Conservation (phyloP, 2,888 invertebrate species). For the Nasonovia ribisnigri region DNA sequence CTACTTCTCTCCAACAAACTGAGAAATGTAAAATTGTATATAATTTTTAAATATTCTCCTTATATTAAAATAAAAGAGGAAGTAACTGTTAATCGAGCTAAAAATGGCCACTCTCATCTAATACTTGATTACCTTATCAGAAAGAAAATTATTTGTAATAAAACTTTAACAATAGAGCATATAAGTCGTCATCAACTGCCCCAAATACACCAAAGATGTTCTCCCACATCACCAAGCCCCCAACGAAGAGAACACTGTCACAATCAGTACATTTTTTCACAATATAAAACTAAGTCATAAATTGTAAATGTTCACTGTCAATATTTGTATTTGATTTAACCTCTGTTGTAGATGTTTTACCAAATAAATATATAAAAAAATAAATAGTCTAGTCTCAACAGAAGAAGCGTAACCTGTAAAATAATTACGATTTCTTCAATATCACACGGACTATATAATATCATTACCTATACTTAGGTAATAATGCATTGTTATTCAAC, state of each 20-base stretch:
- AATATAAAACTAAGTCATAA: neutral
- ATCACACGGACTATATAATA: neutral
- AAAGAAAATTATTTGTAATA: neutral
- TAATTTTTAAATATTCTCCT: too few relatives aligned
- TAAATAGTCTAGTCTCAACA: neutral
- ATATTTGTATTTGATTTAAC: neutral
- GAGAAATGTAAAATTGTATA: too few relatives aligned
- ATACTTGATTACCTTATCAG: neutral
- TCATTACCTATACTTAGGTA: neutral
- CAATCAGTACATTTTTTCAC: neutral
- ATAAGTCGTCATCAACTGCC: neutral
- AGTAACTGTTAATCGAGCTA: neutral
- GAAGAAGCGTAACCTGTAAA: neutral
- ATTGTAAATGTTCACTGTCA: neutral
- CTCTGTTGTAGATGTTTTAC: neutral
- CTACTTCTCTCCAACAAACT: too few relatives aligned
- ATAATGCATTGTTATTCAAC: neutral
- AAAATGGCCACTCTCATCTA: neutral
- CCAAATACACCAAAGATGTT: neutral
- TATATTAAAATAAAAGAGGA: neutral
- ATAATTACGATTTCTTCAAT: slow-evolving; percentile 27
- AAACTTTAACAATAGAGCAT: neutral
- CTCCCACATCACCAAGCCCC: too few relatives aligned
- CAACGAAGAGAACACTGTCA: neutral
- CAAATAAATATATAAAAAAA: neutral